These are phyloP conservation scores for Drosophila yooni DNA, from an alignment of 2,888 invertebrate genomes.

Conservation along the genomic window DNA sequence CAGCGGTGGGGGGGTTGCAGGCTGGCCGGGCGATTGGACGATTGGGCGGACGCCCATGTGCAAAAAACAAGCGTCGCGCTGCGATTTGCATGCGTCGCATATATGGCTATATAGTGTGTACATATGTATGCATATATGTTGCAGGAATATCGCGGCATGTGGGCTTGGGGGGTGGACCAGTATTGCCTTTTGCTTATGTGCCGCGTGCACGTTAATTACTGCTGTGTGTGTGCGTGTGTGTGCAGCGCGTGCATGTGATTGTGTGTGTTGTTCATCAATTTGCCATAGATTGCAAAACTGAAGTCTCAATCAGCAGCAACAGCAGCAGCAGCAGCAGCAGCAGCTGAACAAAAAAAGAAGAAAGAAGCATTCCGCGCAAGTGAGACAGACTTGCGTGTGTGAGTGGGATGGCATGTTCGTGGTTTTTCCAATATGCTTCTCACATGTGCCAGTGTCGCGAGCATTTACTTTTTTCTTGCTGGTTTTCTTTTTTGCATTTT, in stretches of 20 bases:
- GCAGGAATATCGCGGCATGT: conserved; percentile 3
- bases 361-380: conserved; percentile 11
- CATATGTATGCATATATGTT: conserved; percentile 15
- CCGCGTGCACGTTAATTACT: conserved; percentile 79
- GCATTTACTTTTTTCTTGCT: conserved; percentile 56
- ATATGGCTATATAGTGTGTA: conserved; percentile 14
- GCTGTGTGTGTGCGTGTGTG: conserved; percentile 37
- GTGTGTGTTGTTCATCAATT: conserved; percentile 72
- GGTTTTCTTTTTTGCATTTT: conserved; percentile 1
- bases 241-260: conserved; percentile 6
- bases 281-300: conserved; percentile 76
- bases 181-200: conserved; percentile 62
- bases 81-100: conserved; percentile 76
- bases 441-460: conserved; percentile 66
- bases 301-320: conserved; percentile 73
- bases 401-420: conserved; percentile 27
- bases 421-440: conserved; percentile 56
- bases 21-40: conserved; percentile 7
- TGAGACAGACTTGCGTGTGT: conserved; percentile 18
- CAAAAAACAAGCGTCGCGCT: conserved; percentile 39
- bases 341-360: conserved; percentile 1
- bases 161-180: not conserved
- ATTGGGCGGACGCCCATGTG: conserved; percentile 52
- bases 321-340: conserved; percentile 20
- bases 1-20: conserved; percentile 8